Percentiles rank a stretch among this genome's conserved stretches.
These are phyloP conservation scores for Parotocinclus haroldoi DNA, from an alignment of 2,797 vertebrate genomes.

Conservation along the genomic window DNA sequence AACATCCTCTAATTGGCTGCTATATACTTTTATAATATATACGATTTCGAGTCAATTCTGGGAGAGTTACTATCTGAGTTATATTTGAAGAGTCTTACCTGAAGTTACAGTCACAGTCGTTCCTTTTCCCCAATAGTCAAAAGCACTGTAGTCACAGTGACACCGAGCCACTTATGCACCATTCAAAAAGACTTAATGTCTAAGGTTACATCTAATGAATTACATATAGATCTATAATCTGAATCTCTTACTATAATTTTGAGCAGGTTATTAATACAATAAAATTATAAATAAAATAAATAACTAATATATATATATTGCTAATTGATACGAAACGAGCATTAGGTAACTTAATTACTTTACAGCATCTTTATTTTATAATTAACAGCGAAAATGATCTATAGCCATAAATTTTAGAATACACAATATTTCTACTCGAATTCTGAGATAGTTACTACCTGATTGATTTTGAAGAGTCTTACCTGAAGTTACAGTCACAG, in stretches of 20 bases:
- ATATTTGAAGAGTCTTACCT: slow-evolving; percentile 4
- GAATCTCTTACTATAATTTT: no score
- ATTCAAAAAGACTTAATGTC: neutral
- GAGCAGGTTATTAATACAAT: no score
- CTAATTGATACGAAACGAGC: no score
- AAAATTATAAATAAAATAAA: no score
- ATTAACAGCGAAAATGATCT: no score
- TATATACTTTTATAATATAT: neutral
- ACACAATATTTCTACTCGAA: neutral
- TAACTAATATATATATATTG: no score
- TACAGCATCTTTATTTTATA: no score
- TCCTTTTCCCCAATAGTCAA: slow-evolving; percentile 24
- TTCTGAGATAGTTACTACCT: neutral
- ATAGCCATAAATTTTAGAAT: no score
- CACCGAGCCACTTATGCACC: neutral
- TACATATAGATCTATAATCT: no score
- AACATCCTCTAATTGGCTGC: no score
- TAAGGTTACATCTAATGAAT: neutral
- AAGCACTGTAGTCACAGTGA: slow-evolving; percentile 1
- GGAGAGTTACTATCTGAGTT: neutral
- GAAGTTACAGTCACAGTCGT: slow-evolving; percentile 13
- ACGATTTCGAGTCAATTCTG: no score
- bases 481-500: slow-evolving; percentile 12
- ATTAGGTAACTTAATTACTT: no score
- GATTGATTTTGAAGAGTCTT: neutral